A percentile compares a stretch with the other conserved stretches of the same genome.
phyloP scores from a whole-genome alignment of 2,113 vertebrate genomes.

The Tragelaphus buxtoni region DNA sequence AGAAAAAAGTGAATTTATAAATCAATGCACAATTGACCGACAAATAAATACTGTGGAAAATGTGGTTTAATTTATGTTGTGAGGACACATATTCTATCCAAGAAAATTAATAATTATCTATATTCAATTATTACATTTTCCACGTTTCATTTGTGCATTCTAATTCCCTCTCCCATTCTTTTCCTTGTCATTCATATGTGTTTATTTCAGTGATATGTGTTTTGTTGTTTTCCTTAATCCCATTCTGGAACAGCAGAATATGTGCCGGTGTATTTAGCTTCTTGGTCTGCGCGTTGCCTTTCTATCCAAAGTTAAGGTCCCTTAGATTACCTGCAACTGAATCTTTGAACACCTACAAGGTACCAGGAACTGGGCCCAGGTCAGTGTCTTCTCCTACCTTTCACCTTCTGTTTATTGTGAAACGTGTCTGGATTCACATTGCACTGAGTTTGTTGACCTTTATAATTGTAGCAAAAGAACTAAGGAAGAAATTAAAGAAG shows the following conservation, averaged over 20 bases:
- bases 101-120: not conserved
- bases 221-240: not conserved
- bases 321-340: not conserved
- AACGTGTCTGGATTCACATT: not conserved
- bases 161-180: not conserved
- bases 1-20: not conserved
- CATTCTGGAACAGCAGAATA: not conserved
- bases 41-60: not conserved
- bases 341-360: not conserved
- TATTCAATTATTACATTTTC: not conserved
- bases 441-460: not conserved
- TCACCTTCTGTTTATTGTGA: not conserved
- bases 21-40: not conserved
- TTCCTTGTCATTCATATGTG: not conserved
- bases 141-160: not conserved
- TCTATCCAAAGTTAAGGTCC: not conserved
- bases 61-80: not conserved
- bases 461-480: not conserved
- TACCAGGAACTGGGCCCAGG: not conserved
- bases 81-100: not conserved
- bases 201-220: not conserved
- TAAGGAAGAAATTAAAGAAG: not conserved
- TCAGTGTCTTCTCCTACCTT: not conserved
- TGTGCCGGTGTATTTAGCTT: fast-evolving
- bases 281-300: not conserved